These are phyloP conservation scores for Dendrolimus houi DNA, from an alignment of 2,888 invertebrate species.

Conservation along the genomic window DNA sequence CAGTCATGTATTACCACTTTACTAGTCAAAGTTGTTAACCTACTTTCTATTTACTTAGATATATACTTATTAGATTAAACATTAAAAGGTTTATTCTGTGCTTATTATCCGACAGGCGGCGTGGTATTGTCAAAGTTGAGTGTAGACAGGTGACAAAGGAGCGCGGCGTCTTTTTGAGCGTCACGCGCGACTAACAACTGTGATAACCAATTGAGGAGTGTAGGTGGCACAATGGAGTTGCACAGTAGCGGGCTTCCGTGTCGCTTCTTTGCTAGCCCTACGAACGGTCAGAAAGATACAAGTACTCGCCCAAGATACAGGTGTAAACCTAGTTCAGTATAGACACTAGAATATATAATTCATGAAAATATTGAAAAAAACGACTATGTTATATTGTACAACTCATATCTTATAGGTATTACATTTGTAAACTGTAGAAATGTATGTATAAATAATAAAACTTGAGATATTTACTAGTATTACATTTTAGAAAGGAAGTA, in stretches of 20 bases:
- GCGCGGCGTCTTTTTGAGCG: constrained; percentile 44
- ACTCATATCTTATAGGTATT: too few relatives aligned
- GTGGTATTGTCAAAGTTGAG: constrained; percentile 21
- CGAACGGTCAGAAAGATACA: constrained; percentile 20
- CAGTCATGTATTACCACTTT: not conserved
- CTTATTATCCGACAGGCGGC: constrained; percentile 16
- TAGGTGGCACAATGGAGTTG: constrained; percentile 42
- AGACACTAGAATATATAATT: too few relatives aligned
- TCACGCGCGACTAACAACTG: constrained; percentile 50
- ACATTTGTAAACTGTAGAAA: too few relatives aligned
- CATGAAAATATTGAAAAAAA: too few relatives aligned
- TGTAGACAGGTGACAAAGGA: constrained; percentile 49
- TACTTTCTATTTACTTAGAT: constrained; percentile 7
- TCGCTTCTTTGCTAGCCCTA: constrained; percentile 26
- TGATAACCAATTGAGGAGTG: constrained; percentile 49
- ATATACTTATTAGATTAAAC: constrained; percentile 9
- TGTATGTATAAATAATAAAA: too few relatives aligned
- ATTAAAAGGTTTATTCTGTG: constrained; percentile 12
- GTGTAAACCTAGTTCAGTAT: too few relatives aligned
- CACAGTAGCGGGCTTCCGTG: constrained; percentile 72
- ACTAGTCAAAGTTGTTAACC: not conserved
- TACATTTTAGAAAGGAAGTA: too few relatives aligned
- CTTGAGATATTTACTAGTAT: too few relatives aligned
- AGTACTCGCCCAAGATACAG: too few relatives aligned
- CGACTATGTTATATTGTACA: too few relatives aligned